Percentiles rank a stretch among this genome's conserved stretches.
Conservation (phyloP, 2,888 invertebrate genomes). For the Lasioglossum vierecki region DNA sequence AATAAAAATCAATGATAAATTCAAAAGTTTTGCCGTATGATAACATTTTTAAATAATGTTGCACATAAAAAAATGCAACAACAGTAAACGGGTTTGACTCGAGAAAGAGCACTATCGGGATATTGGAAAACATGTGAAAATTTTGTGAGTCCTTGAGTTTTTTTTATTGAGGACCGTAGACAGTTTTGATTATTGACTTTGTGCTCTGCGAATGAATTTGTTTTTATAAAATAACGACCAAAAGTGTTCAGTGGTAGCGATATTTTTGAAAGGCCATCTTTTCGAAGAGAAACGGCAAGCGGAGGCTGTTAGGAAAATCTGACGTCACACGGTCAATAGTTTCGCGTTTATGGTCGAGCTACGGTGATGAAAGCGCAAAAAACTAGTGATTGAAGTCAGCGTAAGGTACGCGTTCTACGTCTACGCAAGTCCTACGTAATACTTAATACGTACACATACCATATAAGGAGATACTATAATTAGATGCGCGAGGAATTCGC, state of each 20-base stretch:
- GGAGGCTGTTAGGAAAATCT: constrained; percentile 42
- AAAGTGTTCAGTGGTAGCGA: neutral
- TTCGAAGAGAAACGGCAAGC: neutral
- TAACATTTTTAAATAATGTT: neutral
- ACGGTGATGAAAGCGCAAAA: constrained; percentile 56
- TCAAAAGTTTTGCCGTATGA: neutral
- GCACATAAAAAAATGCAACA: neutral
- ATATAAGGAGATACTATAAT: constrained; percentile 76
- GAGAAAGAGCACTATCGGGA: neutral
- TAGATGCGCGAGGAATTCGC: constrained; percentile 66
- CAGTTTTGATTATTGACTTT: neutral
- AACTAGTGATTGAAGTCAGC: constrained; percentile 74
- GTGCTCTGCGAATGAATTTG: neutral
- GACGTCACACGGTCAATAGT: constrained; percentile 76
- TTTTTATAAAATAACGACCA: neutral
- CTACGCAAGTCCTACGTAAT: constrained; percentile 47
- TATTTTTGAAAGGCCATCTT: neutral
- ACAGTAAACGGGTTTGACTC: neutral
- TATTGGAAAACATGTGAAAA: neutral
- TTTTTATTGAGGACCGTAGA: neutral
- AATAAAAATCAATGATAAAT: neutral
- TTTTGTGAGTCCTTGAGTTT: neutral
- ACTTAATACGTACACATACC: constrained; percentile 59
- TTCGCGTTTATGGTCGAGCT: constrained; percentile 39
- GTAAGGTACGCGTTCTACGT: constrained; percentile 52